Base-by-base conservation (phyloP, 53 echinoderm and acorn worm genomes). In the Astropecten irregularis region DNA sequence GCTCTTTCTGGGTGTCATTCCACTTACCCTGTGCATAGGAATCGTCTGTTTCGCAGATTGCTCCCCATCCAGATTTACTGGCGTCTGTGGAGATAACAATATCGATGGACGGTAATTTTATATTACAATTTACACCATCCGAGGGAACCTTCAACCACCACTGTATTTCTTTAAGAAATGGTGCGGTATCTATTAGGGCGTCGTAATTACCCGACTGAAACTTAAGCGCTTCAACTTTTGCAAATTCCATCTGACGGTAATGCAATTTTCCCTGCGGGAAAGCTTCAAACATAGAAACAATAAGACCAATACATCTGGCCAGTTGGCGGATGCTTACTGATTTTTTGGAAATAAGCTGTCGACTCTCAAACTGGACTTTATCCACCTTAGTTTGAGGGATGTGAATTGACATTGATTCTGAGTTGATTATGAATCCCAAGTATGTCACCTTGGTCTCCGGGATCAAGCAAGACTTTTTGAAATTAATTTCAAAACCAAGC, bases 1-100 rank as follows among this genome's bases (percentile, higher is more conserved):
- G 33, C 31, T 16, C 27, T 15, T 61, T 46, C 0, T 33, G 48
- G 47, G 42, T 60, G 13, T 44, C 47, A 8, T 19, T 15, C 85
- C 73, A 85, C 39, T 72, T 44, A 31, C 73, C 63, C 16, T 73
- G 85, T 72, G 73, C 22, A 62, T 71, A 84, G 7, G 85, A 71
- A 57, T 72, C 48, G 49, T 84, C 85, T 46, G 34, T 70, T 60
- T 59, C 48, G 29, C 73, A 71, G 48, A 69, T 10, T 9, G 50
- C 64, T 34, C 65, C 82, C 47, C 47, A 46, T 46, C 47, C 47
- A 46, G 14, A 46, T 8, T 9, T 8, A 14, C 47, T 46, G 47
- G 66, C 82, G 65, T 66, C 66, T 62, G 82, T 82, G 18, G 16
- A 82, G 14, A 69, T 36, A 54, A 55, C 37, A 22, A 84, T 55